Conservation (phyloP, 2,888 invertebrate species). For the Lydus trimaculatus region DNA sequence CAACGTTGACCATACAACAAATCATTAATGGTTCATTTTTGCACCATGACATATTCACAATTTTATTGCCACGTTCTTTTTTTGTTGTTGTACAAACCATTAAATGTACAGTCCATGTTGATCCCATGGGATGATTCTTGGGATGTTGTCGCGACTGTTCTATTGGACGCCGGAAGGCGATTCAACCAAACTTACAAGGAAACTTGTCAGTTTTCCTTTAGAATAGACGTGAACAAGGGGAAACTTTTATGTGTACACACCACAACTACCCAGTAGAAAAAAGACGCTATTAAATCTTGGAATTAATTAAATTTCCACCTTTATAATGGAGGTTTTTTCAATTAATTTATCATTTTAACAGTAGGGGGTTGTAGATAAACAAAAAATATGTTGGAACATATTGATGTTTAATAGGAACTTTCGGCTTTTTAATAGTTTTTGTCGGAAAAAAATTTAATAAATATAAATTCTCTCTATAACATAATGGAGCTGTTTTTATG, state of each 20-base stretch:
- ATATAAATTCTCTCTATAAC: neutral
- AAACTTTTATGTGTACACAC: slow-evolving; percentile 2
- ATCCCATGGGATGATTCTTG: slow-evolving; percentile 8
- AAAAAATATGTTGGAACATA: neutral
- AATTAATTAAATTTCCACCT: neutral
- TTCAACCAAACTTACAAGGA: neutral
- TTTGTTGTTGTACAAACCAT: neutral
- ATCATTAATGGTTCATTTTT: slow-evolving; percentile 6
- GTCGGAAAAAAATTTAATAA: neutral
- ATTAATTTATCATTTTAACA: neutral
- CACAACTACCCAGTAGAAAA: neutral
- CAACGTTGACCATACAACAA: neutral
- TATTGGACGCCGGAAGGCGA: slow-evolving; percentile 4
- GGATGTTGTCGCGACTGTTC: neutral
- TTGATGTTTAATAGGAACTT: neutral
- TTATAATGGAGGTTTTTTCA: neutral
- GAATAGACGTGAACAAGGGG: neutral
- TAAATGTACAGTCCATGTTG: neutral
- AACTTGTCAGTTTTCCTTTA: slow-evolving; percentile 6
- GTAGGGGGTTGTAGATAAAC: neutral
- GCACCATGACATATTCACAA: neutral
- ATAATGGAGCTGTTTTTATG: slow-evolving; percentile 8
- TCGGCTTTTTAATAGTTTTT: neutral
- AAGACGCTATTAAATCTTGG: neutral
- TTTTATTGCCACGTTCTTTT: neutral